These are phyloP conservation scores for Varecia variegata DNA, from an alignment of 2,797 vertebrate species.

Conservation along the genomic window DNA sequence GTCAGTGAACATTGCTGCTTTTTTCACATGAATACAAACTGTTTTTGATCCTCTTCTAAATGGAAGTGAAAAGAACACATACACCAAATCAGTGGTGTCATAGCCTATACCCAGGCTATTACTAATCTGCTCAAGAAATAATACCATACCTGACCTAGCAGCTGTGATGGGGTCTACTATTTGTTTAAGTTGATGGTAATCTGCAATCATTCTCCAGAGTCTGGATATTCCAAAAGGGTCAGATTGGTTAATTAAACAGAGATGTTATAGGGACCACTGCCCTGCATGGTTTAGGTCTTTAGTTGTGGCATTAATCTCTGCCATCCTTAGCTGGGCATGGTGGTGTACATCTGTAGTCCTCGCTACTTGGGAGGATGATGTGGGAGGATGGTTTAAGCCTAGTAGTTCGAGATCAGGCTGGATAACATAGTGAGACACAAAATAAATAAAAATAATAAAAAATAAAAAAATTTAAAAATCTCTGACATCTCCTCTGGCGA, in stretches of 20 bases:
- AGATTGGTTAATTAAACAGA: background rate
- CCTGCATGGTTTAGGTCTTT: background rate
- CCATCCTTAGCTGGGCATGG: no score
- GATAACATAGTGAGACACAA: no score
- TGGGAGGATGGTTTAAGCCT: no score
- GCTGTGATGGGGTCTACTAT: background rate
- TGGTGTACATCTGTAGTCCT: no score
- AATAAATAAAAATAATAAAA: no score
- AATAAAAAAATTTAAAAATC: no score
- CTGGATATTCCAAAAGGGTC: background rate
- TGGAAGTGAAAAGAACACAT: background rate
- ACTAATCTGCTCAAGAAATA: background rate
- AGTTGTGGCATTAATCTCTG: background rate
- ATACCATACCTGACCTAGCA: background rate
- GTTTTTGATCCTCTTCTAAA: background rate
- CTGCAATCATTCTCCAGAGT: background rate
- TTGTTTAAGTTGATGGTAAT: background rate
- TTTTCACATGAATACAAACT: background rate
- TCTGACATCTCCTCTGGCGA: background rate
- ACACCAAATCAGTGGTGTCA: background rate
- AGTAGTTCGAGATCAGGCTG: no score
- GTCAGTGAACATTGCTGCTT: background rate
- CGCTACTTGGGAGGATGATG: no score
- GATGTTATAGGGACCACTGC: background rate
- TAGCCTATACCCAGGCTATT: background rate